Conservation (phyloP, 2,797 vertebrate genomes). For the Hydrophis major region DNA sequence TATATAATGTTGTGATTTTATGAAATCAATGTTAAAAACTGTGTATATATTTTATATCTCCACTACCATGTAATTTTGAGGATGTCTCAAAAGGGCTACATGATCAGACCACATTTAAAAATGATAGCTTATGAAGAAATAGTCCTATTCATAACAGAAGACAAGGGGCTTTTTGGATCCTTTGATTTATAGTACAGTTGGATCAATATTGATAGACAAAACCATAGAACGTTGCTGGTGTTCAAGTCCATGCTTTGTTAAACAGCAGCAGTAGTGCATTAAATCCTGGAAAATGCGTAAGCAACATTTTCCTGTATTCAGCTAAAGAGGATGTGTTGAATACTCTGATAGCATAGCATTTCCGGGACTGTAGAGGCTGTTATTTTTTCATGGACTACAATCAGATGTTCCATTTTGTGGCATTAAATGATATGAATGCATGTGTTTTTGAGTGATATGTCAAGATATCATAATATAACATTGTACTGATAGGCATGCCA, state of each 20-base stretch:
- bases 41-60: background rate
- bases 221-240: background rate
- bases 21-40: background rate
- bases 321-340: conserved; percentile 19
- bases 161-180: background rate
- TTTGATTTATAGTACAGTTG: background rate
- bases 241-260: background rate
- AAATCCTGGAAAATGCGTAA: background rate
- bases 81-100: background rate
- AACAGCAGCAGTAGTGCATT: background rate
- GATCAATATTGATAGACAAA: background rate
- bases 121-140: background rate
- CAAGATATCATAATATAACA: background rate
- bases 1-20: background rate
- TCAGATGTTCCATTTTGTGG: background rate
- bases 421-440: fast-evolving
- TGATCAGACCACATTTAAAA: background rate
- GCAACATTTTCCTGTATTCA: background rate
- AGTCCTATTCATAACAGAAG: background rate
- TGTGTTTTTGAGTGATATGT: background rate
- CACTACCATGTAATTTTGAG: background rate
- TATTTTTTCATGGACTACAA: background rate
- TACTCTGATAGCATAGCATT: background rate
- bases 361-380: background rate
- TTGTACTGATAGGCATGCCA: background rate